phyloP scores from a whole-genome alignment of 2,888 invertebrate species.

The Apotomis betuletana region DNA sequence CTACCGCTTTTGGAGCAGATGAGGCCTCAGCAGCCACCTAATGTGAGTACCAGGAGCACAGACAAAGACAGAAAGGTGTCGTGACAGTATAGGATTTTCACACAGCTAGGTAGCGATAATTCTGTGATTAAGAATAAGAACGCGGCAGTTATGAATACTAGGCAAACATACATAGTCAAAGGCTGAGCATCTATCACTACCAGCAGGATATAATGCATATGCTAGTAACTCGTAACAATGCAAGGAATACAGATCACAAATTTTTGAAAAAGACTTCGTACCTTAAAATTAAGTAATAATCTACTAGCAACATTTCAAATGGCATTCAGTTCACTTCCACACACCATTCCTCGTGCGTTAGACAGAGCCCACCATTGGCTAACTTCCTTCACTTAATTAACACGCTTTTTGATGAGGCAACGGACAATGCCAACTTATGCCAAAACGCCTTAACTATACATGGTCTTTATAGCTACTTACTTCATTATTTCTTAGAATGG shows the following conservation, averaged over 20 bases:
- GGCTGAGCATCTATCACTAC: neutral
- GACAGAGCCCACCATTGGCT: conserved; percentile 44
- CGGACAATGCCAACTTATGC: conserved; percentile 6
- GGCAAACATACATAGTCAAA: neutral
- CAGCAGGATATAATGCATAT: too few species aligned
- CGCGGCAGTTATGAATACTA: neutral
- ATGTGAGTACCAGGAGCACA: conserved; percentile 57
- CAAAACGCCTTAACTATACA: neutral
- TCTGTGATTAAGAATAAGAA: too few species aligned
- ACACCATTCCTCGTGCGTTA: conserved; percentile 9
- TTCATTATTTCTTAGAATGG: conserved; percentile 2
- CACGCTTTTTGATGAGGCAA: conserved; percentile 35
- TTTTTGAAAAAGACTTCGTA: neutral
- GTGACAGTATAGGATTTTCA: neutral
- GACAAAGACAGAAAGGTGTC: conserved; percentile 5
- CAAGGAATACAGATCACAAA: too few species aligned
- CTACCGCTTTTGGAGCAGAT: conserved; percentile 88
- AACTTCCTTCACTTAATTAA: conserved; percentile 49
- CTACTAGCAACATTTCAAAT: neutral
- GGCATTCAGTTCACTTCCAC: conserved; percentile 5
- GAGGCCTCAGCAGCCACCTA: conserved; percentile 72
- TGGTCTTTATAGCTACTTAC: neutral
- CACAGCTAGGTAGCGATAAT: too few species aligned
- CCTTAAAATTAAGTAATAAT: conserved; percentile 1
- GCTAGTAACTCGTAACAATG: too few species aligned